Evolutionary conservation across 1,140 invertebrate genomes (phyloP).

Genomic region (Rhyacophila brunnea): DNA sequence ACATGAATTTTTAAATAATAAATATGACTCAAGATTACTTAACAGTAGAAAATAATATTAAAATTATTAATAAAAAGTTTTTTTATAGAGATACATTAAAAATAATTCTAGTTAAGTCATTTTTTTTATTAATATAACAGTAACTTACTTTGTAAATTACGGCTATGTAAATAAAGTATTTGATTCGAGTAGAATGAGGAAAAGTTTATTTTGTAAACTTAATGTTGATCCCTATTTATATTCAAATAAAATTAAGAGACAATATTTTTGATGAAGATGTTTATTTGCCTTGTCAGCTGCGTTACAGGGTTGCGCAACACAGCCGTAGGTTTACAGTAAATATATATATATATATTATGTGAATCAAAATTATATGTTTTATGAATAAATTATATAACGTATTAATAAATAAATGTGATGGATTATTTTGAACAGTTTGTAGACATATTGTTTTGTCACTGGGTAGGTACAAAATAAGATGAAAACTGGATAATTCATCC

Average conservation of each 20-base stretch:
- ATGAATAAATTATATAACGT: slow-evolving; percentile 32
- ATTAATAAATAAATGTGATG: slow-evolving; percentile 31
- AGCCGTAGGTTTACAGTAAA: slow-evolving; percentile 10
- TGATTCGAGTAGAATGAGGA: not conserved
- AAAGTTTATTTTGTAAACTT: slow-evolving; percentile 7
- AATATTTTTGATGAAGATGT: slow-evolving; percentile 28
- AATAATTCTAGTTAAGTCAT: not conserved
- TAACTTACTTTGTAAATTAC: not conserved
- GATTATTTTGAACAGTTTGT: slow-evolving; percentile 18
- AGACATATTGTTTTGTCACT: slow-evolving; percentile 10
- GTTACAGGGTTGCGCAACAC: slow-evolving; percentile 16
- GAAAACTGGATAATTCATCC: not conserved
- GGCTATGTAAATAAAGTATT: not conserved
- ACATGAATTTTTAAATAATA: slow-evolving; percentile 5
- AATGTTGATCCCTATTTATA: slow-evolving; percentile 13
- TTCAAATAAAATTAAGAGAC: slow-evolving; percentile 28
- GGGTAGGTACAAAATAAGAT: slow-evolving; percentile 4
- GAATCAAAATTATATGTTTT: slow-evolving; percentile 27
- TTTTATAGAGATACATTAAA: not conserved
- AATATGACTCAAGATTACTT: not conserved
- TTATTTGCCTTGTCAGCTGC: slow-evolving; percentile 30
- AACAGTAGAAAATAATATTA: not conserved
- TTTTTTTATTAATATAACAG: not conserved
- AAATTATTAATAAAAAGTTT: not conserved
- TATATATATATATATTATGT: slow-evolving; percentile 21